Evolutionary conservation across 2,888 invertebrate genomes (phyloP), one percentile per base, ranked within the genome.

Genomic region (Melieria omissa): DNA sequence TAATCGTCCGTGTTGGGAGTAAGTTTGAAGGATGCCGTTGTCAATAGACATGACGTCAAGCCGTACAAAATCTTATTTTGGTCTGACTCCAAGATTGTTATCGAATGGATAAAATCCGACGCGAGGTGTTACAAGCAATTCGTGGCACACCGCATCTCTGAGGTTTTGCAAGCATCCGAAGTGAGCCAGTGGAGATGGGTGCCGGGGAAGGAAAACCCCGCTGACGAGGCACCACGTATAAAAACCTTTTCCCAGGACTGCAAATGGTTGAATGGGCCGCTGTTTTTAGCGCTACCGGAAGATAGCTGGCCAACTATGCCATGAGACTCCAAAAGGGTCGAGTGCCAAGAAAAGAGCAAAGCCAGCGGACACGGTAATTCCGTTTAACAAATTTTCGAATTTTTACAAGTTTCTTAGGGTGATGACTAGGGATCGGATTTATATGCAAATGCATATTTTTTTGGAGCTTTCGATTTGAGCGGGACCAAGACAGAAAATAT

Each of bases 51-150:
- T 67, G 45, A 71, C n/a, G 29, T 46, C n/a, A 16, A 57, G 54
- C 68, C 61, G 12, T 42, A 42, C 12, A 7, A 10, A 4, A 49
- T 52, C 16, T 66, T 61, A 41, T 73, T 71, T 47, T 75, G 71
- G 66, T 52, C 58, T 5, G 73, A 75, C 12, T 75, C 73, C 3
- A 16, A 54, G n/a, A 73, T 68, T 5, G 69, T 69, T 7, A 41
- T 73, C 5, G 61, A 63, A 9, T 73, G 75, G 75, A 70, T 74
- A 12, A 61, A 44, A 66, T 70, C 72, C 42, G 75, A 74, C 54
- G n/a, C 60, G n/a, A 45, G 67, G 10, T 49, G 66, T 12, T 75
- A 73, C 63, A 73, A 75, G 9, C 71, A 71, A 14, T 75, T 66
- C 9, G 73, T 75, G 5, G 65, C 72, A 4, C 61, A 71, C 58